These are phyloP conservation scores for Pammene fasciana DNA, from an alignment of 2,888 invertebrate species.

Conservation along the genomic window DNA sequence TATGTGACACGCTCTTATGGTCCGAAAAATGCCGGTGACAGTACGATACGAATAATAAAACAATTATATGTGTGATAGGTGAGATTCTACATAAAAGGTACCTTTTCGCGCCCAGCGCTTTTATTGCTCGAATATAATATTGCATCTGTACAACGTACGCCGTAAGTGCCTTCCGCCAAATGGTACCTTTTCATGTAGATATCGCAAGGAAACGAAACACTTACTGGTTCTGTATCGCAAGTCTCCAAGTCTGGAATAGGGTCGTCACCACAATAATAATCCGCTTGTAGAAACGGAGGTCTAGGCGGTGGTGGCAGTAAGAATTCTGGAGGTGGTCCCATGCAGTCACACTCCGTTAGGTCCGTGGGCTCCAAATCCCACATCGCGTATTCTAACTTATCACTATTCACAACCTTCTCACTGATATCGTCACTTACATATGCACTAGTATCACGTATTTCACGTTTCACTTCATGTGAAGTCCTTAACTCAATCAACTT, in stretches of 20 bases:
- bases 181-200: too few species aligned
- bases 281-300: conserved; percentile 88
- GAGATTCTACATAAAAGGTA: too few species aligned
- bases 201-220: conserved; percentile 60
- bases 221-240: conserved; percentile 90
- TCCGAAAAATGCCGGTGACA: too few species aligned
- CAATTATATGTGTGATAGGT: too few species aligned
- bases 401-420: conserved; percentile 82
- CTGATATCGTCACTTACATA: conserved; percentile 75
- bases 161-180: too few species aligned
- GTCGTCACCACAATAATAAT: conserved; percentile 88
- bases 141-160: too few species aligned
- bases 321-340: conserved; percentile 89
- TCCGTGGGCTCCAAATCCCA: conserved; percentile 89
- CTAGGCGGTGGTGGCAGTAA: conserved; percentile 89
- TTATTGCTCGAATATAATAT: too few species aligned
- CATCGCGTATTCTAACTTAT: conserved; percentile 85
- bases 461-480: conserved; percentile 75
- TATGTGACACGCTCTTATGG: too few species aligned
- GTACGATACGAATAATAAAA: too few species aligned
- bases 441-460: conserved; percentile 77
- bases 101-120: too few species aligned
- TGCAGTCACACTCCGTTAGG: conserved; percentile 89
- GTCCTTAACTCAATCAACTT: conserved; percentile 74
- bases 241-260: conserved; percentile 88